phyloP scores from a whole-genome alignment of 1,140 invertebrate species.

The Atta cephalotes region DNA sequence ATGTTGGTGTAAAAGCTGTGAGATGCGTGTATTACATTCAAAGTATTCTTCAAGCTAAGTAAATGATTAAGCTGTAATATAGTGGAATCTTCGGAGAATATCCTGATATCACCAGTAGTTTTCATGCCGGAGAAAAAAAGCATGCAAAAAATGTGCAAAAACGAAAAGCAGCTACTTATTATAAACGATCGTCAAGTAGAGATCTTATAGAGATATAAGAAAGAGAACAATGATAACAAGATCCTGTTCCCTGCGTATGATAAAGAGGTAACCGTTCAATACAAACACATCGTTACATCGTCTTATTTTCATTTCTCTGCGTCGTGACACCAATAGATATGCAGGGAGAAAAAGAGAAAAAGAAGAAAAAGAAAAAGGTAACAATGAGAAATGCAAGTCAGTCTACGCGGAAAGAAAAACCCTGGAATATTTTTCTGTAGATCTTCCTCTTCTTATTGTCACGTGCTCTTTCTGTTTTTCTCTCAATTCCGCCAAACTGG shows the following conservation, averaged over 20 bases:
- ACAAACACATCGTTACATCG: conserved; percentile 27
- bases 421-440: conserved; percentile 36
- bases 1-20: not conserved
- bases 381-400: conserved; percentile 34
- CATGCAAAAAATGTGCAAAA: not conserved
- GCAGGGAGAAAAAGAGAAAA: not conserved
- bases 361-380: not conserved
- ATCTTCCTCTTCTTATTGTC: conserved; percentile 20
- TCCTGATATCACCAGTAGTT: too few relatives aligned
- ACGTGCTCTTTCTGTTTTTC: conserved; percentile 12
- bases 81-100: not conserved
- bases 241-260: not conserved
- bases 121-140: not conserved
- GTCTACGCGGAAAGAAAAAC: conserved; percentile 28
- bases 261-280: conserved; percentile 40
- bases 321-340: not conserved
- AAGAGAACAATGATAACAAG: conserved; percentile 56
- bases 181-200: conserved; percentile 55
- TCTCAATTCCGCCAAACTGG: not conserved
- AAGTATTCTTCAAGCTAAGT: conserved; percentile 35
- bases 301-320: conserved; percentile 4
- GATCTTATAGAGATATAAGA: conserved; percentile 12
- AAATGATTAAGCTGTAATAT: conserved; percentile 40
- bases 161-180: conserved; percentile 46
- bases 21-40: not conserved